A percentile compares a stretch with the other conserved stretches of the same genome.
These are phyloP conservation scores for Anticlea derivata DNA, from an alignment of 2,888 invertebrate species.

Conservation along the genomic window DNA sequence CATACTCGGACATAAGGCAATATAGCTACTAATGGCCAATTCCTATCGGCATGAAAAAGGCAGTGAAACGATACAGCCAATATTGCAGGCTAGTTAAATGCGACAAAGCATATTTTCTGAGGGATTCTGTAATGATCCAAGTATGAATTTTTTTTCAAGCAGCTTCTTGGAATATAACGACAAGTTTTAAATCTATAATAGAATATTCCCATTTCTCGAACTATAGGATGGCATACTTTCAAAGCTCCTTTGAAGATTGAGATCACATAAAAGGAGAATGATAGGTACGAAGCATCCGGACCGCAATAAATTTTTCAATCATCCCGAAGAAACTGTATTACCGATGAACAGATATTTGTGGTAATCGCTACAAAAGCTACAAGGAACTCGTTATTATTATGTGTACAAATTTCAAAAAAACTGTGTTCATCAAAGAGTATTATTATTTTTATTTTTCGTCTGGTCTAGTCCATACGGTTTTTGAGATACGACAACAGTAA, in stretches of 20 bases:
- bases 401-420: not conserved
- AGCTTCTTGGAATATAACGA: not conserved
- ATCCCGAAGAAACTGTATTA: conserved; percentile 38
- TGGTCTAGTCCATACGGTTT: too few relatives aligned
- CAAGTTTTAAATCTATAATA: conserved; percentile 8
- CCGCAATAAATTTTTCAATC: conserved; percentile 52
- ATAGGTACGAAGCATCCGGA: conserved; percentile 39
- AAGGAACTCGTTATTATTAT: not conserved
- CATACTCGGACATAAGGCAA: too few relatives aligned
- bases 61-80: too few relatives aligned
- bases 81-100: too few relatives aligned
- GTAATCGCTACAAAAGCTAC: conserved; percentile 1
- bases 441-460: too few relatives aligned
- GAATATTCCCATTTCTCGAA: conserved; percentile 18
- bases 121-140: too few relatives aligned
- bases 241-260: conserved; percentile 33
- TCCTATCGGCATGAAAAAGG: too few relatives aligned
- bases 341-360: not conserved
- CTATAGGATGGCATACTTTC: conserved; percentile 27
- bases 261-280: conserved; percentile 39
- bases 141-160: not conserved
- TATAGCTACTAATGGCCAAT: too few relatives aligned
- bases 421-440: too few relatives aligned
- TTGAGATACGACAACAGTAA: too few relatives aligned
- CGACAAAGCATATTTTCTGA: too few relatives aligned